Conservation (phyloP, 1,140 invertebrate genomes). For the Listronotus bonariensis region DNA sequence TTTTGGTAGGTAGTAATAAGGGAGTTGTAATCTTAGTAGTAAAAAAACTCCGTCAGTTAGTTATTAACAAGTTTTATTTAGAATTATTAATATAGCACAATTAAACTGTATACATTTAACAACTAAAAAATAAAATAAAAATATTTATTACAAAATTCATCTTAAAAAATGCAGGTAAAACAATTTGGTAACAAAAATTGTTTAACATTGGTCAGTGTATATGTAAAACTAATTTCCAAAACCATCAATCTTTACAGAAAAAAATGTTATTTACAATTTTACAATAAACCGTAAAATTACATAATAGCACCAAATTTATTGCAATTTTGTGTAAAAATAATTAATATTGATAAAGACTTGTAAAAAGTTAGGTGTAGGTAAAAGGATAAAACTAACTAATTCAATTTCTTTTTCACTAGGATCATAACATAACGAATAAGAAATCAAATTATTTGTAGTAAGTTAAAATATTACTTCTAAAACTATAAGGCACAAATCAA, state of each 20-base stretch:
- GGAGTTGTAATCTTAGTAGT: too few relatives aligned
- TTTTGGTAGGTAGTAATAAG: too few relatives aligned
- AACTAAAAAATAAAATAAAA: neutral
- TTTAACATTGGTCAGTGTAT: constrained; percentile 16
- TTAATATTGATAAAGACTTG: too few relatives aligned
- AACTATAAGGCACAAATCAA: constrained; percentile 37
- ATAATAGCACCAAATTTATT: constrained; percentile 37
- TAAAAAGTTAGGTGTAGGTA: too few relatives aligned
- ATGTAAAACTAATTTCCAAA: constrained; percentile 18
- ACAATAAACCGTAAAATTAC: constrained; percentile 19
- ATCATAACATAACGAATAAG: constrained; percentile 44
- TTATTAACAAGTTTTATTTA: constrained; percentile 12
- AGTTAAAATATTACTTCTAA: constrained; percentile 10
- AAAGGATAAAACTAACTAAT: constrained; percentile 17
- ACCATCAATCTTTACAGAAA: constrained; percentile 33
- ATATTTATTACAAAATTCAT: constrained; percentile 5
- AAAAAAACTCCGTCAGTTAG: neutral
- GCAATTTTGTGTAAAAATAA: too few relatives aligned
- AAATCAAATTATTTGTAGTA: constrained; percentile 36
- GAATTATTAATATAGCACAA: constrained; percentile 11
- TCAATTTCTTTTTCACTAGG: constrained; percentile 49
- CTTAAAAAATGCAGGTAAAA: constrained; percentile 14
- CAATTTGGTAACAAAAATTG: constrained; percentile 41
- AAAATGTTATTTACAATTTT: constrained; percentile 38
- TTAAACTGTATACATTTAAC: constrained; percentile 23